Percentiles rank a stretch among this genome's conserved stretches.
Evolutionary conservation across 1,140 invertebrate genomes (phyloP).

Genomic region (Apis cerana): DNA sequence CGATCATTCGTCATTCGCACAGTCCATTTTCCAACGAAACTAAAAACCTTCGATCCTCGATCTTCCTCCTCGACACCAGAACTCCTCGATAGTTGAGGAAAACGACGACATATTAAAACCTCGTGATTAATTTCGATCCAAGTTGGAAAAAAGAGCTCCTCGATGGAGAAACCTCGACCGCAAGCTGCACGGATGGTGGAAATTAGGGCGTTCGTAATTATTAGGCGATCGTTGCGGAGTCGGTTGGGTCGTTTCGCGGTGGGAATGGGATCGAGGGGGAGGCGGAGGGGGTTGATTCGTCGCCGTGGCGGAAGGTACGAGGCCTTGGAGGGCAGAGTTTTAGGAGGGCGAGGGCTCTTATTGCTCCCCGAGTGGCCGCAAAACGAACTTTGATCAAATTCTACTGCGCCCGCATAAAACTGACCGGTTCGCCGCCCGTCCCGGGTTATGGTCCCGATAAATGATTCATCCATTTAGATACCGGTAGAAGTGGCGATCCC

Average conservation of each 20-base stretch:
- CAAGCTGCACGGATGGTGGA: background rate
- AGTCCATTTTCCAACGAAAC: too few species aligned
- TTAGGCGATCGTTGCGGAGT: slow-evolving; percentile 38
- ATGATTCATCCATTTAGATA: slow-evolving; percentile 79
- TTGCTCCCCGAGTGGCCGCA: slow-evolving; percentile 81
- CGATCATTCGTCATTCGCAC: too few species aligned
- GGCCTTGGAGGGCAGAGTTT: slow-evolving; percentile 75
- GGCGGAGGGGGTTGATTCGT: slow-evolving; percentile 26
- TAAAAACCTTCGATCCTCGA: too few species aligned
- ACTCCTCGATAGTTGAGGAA: too few species aligned
- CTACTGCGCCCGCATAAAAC: slow-evolving; percentile 81
- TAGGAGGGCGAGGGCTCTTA: slow-evolving; percentile 76
- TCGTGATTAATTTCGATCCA: too few species aligned
- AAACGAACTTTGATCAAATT: slow-evolving; percentile 83
- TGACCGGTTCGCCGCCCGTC: slow-evolving; percentile 71
- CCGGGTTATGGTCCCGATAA: slow-evolving; percentile 77
- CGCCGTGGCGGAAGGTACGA: slow-evolving; percentile 54
- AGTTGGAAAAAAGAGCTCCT: too few species aligned
- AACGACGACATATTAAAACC: too few species aligned
- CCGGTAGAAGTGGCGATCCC: background rate
- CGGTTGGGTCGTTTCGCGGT: slow-evolving; percentile 34
- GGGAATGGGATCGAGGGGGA: slow-evolving; percentile 47
- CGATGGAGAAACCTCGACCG: background rate
- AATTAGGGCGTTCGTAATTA: slow-evolving; percentile 55
- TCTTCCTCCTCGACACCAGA: too few species aligned